Conservation (phyloP, 2,113 vertebrate genomes). For the Accipiter virgatus region DNA sequence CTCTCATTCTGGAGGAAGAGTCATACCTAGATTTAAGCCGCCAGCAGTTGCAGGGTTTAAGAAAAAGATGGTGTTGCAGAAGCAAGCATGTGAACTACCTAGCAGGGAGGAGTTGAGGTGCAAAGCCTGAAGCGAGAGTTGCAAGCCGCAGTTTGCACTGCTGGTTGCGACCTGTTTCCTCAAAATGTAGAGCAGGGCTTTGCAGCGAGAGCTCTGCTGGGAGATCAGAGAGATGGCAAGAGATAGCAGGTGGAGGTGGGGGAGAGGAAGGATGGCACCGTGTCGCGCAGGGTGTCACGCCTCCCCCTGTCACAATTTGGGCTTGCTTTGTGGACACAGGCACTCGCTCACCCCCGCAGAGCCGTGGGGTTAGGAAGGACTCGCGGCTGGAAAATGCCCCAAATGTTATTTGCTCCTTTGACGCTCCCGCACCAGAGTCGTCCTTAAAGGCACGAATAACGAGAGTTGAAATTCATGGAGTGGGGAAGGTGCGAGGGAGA, state of each 20-base stretch:
- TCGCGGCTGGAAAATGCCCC: not conserved
- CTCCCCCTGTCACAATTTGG: accelerated
- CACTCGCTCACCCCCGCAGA: accelerated
- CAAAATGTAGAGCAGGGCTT: not conserved
- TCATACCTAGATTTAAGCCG: not conserved
- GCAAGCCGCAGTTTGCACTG: not conserved
- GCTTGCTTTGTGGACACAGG: not conserved
- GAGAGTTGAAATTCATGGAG: not conserved
- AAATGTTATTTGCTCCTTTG: not conserved
- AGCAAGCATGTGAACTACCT: not conserved
- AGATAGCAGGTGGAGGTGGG: not conserved
- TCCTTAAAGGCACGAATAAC: not conserved
- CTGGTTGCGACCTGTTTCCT: not conserved
- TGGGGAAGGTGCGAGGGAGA: accelerated
- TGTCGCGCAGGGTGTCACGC: accelerated
- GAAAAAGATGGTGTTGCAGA: not conserved
- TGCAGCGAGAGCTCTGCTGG: not conserved
- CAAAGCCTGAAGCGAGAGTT: not conserved
- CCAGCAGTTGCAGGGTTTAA: not conserved
- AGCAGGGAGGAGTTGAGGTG: not conserved
- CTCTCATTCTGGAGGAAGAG: not conserved
- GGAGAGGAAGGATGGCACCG: not conserved
- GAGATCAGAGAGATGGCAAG: not conserved
- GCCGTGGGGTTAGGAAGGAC: accelerated
- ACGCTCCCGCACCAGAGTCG: not conserved